Base-by-base conservation (phyloP, 2,888 invertebrate genomes). In the Apamea crenata region DNA sequence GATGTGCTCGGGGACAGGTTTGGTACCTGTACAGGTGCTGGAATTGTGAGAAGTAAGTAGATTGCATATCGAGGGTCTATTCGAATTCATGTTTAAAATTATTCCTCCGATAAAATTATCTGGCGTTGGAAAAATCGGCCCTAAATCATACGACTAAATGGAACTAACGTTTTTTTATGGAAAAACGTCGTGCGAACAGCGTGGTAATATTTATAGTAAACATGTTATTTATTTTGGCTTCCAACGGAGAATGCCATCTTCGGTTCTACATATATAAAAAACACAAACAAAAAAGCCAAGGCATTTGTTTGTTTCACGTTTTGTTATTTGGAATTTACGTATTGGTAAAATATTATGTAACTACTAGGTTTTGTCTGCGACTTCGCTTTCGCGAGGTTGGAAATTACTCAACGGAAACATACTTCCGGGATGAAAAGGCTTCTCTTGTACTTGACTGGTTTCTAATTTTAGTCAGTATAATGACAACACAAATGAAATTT, bases 1-100 rank as follows among this genome's bases (percentile, higher is more conserved):
- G 25, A 12, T 87, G 88, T 76, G 18, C 88, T 0, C 2, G 5
- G 0, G 83, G 75, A 0, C 8, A 83, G 0, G 36, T 67, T 12
- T 81, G 85, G 83, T 81, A 74, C 25, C 8, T 71, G 4, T 63
- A 71, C 50, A 59, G n/a, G 16, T 87, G 87, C 25, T 74, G 66
- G 53, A 14, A 74, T 10, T 85, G 81, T 67, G 2, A 66, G 1
- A 14, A 16, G 86, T 86, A 29, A 85, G 82, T 82, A 61, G n/a
- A 67, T 40, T 40, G 66, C 3, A 16, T 25, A 5, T 47, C 44
- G 12, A 44, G 14, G 5, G 16, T 3, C 47, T 16, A 47, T 14
- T 47, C 3, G 16, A 47, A 16, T 47, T 16, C 47, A 47, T 47
- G 16, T 47, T 47, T 5, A 0, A 36, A 36, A 36, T 36, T 36